Conservation (phyloP, 2,888 invertebrate species). For the Sarcophaga caerulescens region DNA sequence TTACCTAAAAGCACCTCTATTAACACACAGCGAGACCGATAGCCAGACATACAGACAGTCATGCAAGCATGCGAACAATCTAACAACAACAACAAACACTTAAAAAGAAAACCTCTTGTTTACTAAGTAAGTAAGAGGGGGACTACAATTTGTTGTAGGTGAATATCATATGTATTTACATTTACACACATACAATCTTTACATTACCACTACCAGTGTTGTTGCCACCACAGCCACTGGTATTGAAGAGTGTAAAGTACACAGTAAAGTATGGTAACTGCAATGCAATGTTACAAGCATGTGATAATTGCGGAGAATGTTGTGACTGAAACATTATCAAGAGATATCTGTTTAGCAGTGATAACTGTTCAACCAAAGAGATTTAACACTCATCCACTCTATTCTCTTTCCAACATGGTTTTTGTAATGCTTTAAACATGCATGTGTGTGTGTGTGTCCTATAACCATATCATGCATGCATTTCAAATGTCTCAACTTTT, state of each 20-base stretch:
- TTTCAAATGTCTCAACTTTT: background rate
- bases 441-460: too few species aligned
- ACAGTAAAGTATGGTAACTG: background rate
- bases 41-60: constrained; percentile 3
- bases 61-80: background rate
- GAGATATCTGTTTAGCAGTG: background rate
- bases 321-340: background rate
- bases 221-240: background rate
- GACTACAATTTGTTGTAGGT: constrained; percentile 23
- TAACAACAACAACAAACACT: background rate
- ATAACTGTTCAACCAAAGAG: background rate
- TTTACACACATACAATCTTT: background rate
- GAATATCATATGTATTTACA: background rate
- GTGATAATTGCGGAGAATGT: constrained; percentile 33
- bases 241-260: background rate
- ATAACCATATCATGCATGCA: background rate
- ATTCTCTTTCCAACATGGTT: too few species aligned
- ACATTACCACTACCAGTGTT: background rate
- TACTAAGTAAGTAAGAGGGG: constrained; percentile 10
- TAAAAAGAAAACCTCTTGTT: background rate
- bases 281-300: constrained; percentile 3
- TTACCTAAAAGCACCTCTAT: constrained; percentile 52
- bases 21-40: constrained; percentile 10
- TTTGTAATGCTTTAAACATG: too few species aligned
- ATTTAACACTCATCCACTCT: background rate